Percentiles rank a stretch among this genome's conserved stretches.
phyloP scores from a whole-genome alignment of 2,113 vertebrate genomes.

The Chascanopsetta lugubris region DNA sequence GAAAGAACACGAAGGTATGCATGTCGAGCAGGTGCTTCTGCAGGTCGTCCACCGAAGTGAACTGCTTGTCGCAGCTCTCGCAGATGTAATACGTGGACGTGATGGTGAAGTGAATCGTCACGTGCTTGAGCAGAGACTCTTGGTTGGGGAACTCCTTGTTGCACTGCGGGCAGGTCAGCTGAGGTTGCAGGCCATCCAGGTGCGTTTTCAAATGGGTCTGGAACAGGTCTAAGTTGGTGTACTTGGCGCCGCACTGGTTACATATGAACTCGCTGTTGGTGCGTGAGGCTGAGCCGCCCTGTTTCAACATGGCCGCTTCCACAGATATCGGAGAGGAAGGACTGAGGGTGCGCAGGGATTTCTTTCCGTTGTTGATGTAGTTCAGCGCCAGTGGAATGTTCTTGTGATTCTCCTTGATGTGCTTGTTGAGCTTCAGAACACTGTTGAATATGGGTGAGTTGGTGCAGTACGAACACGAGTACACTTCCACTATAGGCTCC shows the following conservation, averaged over 20 bases:
- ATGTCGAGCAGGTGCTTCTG: slow-evolving; percentile 98
- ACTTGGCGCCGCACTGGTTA: slow-evolving; percentile 96
- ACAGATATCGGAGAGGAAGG: slow-evolving; percentile 92
- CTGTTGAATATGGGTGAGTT: slow-evolving; percentile 98
- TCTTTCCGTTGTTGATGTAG: slow-evolving; percentile 97
- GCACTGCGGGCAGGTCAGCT: slow-evolving; percentile 96
- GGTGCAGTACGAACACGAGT: slow-evolving; percentile 98
- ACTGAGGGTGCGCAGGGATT: slow-evolving; percentile 90
- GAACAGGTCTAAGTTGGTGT: slow-evolving; percentile 93
- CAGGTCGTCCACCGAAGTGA: slow-evolving; percentile 96
- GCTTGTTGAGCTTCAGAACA: slow-evolving; percentile 95
- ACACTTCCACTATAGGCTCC: slow-evolving; percentile 95
- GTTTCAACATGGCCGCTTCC: slow-evolving; percentile 92
- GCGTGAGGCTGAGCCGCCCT: slow-evolving; percentile 86
- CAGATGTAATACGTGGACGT: slow-evolving; percentile 98
- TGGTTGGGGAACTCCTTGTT: slow-evolving; percentile 99
- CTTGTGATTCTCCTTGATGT: slow-evolving; percentile 99
- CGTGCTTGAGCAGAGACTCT: slow-evolving; percentile 95
- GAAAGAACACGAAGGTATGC: slow-evolving; percentile 99
- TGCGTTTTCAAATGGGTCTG: slow-evolving; percentile 98
- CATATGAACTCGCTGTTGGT: slow-evolving; percentile 93
- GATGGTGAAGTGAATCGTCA: slow-evolving; percentile 97
- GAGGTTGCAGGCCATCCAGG: slow-evolving; percentile 91
- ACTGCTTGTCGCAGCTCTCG: slow-evolving; percentile 99
- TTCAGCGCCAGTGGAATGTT: slow-evolving; percentile 98